Conservation (phyloP, 2,888 invertebrate genomes). For the Campoplex nolae region DNA sequence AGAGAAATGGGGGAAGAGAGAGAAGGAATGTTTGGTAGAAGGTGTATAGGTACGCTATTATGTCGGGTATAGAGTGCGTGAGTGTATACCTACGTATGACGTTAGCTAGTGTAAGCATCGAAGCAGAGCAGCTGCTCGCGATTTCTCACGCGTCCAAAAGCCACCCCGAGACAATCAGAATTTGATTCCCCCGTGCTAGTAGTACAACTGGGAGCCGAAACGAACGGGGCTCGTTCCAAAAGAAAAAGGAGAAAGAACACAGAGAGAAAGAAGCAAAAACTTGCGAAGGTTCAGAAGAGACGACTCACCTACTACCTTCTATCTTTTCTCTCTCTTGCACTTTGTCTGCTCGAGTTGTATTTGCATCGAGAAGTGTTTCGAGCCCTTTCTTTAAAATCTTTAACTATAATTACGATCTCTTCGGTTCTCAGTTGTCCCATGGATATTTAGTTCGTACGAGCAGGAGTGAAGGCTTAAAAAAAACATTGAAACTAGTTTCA, state of each 20-base stretch:
- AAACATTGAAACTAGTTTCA: neutral
- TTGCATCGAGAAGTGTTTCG: conserved; percentile 5
- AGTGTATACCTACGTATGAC: conserved; percentile 65
- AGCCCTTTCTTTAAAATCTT: conserved; percentile 13
- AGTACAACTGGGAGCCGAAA: conserved; percentile 34
- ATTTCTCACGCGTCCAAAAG: conserved; percentile 84
- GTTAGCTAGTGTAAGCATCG: conserved; percentile 62
- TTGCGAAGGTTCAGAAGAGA: conserved; percentile 31
- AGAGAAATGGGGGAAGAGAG: neutral
- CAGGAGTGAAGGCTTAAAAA: neutral
- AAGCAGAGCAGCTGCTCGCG: conserved; percentile 82
- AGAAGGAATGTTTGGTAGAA: conserved; percentile 30
- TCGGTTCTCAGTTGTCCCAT: neutral
- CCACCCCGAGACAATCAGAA: conserved; percentile 82
- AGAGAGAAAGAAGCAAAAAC: conserved; percentile 19
- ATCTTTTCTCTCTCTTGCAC: conserved; percentile 9
- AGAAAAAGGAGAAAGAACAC: conserved; percentile 35
- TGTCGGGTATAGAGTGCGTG: conserved; percentile 62
- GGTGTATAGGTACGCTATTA: conserved; percentile 47
- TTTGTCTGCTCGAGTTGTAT: conserved; percentile 17
- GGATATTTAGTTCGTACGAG: neutral
- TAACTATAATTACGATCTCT: conserved; percentile 37
- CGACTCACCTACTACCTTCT: conserved; percentile 52
- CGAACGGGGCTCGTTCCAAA: conserved; percentile 48
- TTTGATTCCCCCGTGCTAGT: conserved; percentile 78